Evolutionary conservation across 2,888 invertebrate species (phyloP), one percentile per base, ranked within the genome.

Genomic region (Drosophila kambysellisi): DNA sequence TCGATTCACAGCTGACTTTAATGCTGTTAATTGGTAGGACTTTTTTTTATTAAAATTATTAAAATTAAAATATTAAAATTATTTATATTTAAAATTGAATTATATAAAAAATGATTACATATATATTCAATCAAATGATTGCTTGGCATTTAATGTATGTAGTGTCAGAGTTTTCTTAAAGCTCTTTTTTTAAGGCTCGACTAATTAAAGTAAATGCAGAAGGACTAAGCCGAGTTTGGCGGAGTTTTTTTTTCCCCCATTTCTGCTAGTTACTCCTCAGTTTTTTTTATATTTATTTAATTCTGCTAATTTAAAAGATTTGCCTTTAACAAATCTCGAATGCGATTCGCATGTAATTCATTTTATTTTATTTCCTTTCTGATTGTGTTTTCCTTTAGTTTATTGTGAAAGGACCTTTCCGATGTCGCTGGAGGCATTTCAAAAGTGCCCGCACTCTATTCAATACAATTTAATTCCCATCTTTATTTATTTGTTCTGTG

Each of bases 391-490:
- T 66, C n/a, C n/a, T 35, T 35, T 12, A 39, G 4, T 48, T 58
- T 43, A 7, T 57, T 69, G 20, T 43, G 41, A 41, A n/a, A 33
- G 12, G 41, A 20, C 29, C 30, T 37, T 37, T 30, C 43, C 17
- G 30, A 30, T 51, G 33, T 35, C 29, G 32, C 3, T 52, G 29
- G 20, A 66, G 70, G 46, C 80, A 70, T 33, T 57, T 61, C 5
- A 29, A 32, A 35, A 61, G 50, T 58, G 53, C 50, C 50, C 59
- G 59, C 20, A 35, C 56, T 37, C 43, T 33, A 51, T 53, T 53
- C 30, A 62, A 61, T 48, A 48, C n/a, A 65, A 69, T 59, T 65
- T 53, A 61, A 73, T 67, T 50, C 60, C n/a, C 72, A 66, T 73
- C 43, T 54, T 70, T 70, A 71, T 63, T 71, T 71, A 63, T 72